phyloP scores from a whole-genome alignment of 2,113 vertebrate species.

The Zosterops borbonicus region DNA sequence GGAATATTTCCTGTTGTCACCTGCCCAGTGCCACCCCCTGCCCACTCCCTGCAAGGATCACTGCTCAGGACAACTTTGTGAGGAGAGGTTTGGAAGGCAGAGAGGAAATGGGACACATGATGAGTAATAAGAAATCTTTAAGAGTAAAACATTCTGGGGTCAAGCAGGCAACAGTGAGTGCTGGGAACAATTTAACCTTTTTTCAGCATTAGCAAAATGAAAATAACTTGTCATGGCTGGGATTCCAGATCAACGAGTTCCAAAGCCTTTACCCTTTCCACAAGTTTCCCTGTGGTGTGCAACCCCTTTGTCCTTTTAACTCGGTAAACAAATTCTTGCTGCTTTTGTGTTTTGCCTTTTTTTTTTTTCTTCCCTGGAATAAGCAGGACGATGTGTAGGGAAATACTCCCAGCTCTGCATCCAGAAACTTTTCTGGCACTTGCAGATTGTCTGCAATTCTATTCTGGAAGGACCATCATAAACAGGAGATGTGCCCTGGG shows the following conservation, averaged over 20 bases:
- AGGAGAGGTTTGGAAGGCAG: neutral
- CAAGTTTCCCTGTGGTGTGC: neutral
- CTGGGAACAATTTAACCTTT: neutral
- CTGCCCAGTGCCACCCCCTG: neutral
- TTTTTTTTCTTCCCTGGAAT: neutral
- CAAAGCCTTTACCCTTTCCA: neutral
- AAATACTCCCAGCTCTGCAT: neutral
- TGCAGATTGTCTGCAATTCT: neutral
- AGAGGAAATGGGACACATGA: neutral
- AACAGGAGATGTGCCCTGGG: neutral
- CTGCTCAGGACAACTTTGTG: neutral
- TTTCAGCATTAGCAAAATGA: neutral
- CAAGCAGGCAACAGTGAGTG: neutral
- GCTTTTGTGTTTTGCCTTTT: too few species aligned
- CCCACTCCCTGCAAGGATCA: neutral
- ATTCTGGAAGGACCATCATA: neutral
- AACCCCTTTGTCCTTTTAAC: neutral
- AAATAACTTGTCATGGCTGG: neutral
- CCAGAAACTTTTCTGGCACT: neutral
- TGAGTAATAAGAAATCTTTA: neutral
- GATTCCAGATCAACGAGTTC: neutral
- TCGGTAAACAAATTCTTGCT: neutral
- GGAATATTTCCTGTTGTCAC: neutral
- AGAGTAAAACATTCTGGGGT: neutral
- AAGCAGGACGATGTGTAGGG: accelerated